Conservation (phyloP, 2,113 vertebrate genomes). For the Galemys pyrenaicus region DNA sequence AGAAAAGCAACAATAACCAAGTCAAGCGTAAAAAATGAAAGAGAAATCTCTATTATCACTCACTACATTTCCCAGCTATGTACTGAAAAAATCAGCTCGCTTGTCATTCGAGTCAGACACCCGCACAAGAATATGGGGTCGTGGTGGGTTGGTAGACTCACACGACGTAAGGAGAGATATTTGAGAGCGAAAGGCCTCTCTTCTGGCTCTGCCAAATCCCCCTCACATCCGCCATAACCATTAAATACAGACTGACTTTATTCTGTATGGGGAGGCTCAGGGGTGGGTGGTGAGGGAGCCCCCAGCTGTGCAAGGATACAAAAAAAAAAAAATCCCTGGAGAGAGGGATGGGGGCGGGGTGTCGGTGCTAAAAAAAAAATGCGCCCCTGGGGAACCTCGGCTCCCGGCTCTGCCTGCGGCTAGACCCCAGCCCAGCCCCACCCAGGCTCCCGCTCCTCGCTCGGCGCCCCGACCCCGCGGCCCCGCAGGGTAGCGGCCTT, state of each 20-base stretch:
- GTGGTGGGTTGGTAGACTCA: conserved; percentile 98
- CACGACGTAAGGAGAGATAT: conserved; percentile 97
- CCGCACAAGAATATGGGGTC: conserved; percentile 96
- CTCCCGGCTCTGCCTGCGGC: accelerated
- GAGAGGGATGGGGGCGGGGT: conserved; percentile 87
- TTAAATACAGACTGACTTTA: conserved; percentile 99
- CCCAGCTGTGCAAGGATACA: conserved; percentile 89
- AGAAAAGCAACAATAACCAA: conserved; percentile 99
- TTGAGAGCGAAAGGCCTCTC: conserved; percentile 93
- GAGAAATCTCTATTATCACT: conserved; percentile 99
- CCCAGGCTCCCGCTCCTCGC: accelerated
- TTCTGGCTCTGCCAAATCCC: conserved; percentile 94
- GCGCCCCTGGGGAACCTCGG: background rate
- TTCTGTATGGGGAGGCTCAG: conserved; percentile 95
- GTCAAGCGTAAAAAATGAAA: conserved; percentile 99
- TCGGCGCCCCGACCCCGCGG: background rate
- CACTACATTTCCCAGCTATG: conserved; percentile 98
- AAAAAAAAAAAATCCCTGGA: conserved; percentile 84
- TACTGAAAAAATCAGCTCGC: conserved; percentile 97
- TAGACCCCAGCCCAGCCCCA: accelerated
- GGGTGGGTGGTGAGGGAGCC: conserved; percentile 92
- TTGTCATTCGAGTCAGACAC: conserved; percentile 99
- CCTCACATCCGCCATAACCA: conserved; percentile 98
- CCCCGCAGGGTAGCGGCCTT: background rate
- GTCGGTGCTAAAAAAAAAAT: conserved; percentile 81